Conservation (phyloP, 1,140 invertebrate species). For the Sipha flava region DNA sequence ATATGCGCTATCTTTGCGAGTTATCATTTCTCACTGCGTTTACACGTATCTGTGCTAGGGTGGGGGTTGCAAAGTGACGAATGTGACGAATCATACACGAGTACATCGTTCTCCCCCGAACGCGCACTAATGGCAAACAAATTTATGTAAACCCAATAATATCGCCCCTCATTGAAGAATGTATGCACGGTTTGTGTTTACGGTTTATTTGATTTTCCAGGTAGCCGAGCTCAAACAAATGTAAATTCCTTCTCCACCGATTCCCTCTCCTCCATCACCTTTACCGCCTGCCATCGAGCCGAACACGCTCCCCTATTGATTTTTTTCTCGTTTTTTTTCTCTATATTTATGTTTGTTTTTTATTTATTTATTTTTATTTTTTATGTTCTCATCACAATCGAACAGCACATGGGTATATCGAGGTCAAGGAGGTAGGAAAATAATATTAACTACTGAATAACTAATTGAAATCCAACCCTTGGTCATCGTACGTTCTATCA, state of each 20-base stretch:
- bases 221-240: conserved; percentile 24
- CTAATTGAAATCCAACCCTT: conserved; percentile 1
- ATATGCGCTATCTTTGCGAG: too few relatives aligned
- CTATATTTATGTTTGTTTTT: not conserved
- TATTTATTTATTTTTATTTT: not conserved
- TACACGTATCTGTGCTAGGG: not conserved
- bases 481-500: not conserved
- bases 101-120: not conserved
- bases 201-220: conserved; percentile 23
- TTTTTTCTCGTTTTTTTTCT: not conserved
- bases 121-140: not conserved
- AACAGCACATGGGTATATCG: not conserved
- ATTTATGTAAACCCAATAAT: conserved; percentile 29
- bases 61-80: not conserved
- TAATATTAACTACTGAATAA: not conserved
- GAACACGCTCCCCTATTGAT: conserved; percentile 25
- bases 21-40: not conserved
- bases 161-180: not conserved
- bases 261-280: not conserved
- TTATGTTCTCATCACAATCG: conserved; percentile 20
- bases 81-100: not conserved
- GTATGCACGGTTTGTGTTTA: conserved; percentile 9
- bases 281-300: not conserved
- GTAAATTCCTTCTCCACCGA: not conserved
- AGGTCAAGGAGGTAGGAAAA: not conserved